phyloP scores from a whole-genome alignment of 2,113 vertebrate genomes.

The Pachycephala philippinensis region DNA sequence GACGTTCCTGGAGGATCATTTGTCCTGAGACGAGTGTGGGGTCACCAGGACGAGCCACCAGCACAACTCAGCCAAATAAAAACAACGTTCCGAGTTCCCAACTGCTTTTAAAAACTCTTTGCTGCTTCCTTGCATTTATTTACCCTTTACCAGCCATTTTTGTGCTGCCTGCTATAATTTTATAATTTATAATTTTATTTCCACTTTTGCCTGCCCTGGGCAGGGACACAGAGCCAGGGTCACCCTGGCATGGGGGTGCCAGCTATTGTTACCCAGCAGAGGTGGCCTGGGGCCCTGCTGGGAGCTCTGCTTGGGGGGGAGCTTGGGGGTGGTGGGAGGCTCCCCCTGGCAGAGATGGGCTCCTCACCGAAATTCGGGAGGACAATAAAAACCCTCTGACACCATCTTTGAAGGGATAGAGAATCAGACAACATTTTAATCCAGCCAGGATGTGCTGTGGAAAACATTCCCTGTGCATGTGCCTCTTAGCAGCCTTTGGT shows the following conservation, averaged over 20 bases:
- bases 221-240: not conserved
- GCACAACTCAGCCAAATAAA: not conserved
- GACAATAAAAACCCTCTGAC: not conserved
- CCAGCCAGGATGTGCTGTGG: not conserved
- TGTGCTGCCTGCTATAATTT: not conserved
- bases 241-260: not conserved
- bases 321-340: not conserved
- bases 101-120: not conserved
- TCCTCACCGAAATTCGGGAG: not conserved
- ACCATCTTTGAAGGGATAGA: too few species aligned
- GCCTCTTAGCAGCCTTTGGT: not conserved
- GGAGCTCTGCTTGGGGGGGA: not conserved
- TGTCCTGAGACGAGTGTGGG: not conserved
- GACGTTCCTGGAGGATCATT: not conserved
- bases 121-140: not conserved
- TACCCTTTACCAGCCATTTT: not conserved
- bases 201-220: not conserved
- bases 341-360: not conserved
- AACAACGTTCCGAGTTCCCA: not conserved
- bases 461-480: not conserved
- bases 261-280: conserved; percentile 15
- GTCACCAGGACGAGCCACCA: not conserved
- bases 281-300: not conserved
- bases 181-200: not conserved
- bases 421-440: not conserved